These are phyloP conservation scores for Calephelis perditalis DNA, from an alignment of 2,888 invertebrate genomes.

Conservation along the genomic window DNA sequence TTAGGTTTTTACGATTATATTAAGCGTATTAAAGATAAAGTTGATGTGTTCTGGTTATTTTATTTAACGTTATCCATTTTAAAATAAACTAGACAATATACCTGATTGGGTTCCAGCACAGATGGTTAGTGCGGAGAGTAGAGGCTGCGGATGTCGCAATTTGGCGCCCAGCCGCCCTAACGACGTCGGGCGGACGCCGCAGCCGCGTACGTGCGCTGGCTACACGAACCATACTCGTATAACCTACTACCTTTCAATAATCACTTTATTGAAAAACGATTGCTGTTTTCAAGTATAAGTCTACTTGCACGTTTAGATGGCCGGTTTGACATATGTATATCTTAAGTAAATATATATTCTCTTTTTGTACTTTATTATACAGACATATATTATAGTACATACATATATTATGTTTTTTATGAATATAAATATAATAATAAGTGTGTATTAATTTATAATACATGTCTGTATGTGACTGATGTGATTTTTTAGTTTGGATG, in stretches of 20 bases:
- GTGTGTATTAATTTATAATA: too few relatives aligned
- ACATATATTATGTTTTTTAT: too few relatives aligned
- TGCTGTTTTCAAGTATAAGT: not conserved
- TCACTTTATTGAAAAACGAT: slow-evolving; percentile 30
- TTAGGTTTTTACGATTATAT: not conserved
- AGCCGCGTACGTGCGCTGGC: slow-evolving; percentile 54
- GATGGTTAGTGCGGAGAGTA: slow-evolving; percentile 28
- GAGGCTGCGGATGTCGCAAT: slow-evolving; percentile 62
- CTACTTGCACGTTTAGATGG: too few relatives aligned
- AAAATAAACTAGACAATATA: slow-evolving; percentile 25
- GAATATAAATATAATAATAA: too few relatives aligned
- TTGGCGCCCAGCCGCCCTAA: slow-evolving; percentile 61
- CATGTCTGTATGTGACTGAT: too few relatives aligned
- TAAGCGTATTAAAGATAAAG: too few relatives aligned
- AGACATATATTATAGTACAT: too few relatives aligned
- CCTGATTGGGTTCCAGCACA: slow-evolving; percentile 28
- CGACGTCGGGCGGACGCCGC: slow-evolving; percentile 47
- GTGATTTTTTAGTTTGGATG: too few relatives aligned
- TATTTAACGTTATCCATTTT: not conserved
- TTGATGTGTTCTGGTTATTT: too few relatives aligned
- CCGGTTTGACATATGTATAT: too few relatives aligned
- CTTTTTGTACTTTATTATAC: too few relatives aligned
- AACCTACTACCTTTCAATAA: slow-evolving; percentile 33
- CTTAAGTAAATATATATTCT: too few relatives aligned
- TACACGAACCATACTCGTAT: slow-evolving; percentile 39